These are phyloP conservation scores for Lampropteryx suffumata DNA, from an alignment of 2,888 invertebrate species.

Conservation along the genomic window DNA sequence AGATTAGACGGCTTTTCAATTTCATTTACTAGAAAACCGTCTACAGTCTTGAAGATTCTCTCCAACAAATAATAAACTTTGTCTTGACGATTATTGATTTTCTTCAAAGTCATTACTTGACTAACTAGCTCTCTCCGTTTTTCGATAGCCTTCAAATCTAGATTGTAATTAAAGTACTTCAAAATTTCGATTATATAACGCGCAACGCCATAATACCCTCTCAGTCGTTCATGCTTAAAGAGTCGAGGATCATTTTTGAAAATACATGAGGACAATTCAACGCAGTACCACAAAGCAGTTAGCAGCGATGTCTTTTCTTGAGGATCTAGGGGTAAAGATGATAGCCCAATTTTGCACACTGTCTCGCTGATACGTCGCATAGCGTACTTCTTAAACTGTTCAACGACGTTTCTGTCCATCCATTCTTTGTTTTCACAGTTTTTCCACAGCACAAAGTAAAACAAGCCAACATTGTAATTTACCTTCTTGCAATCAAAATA, in stretches of 20 bases:
- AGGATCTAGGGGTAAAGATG: constrained; percentile 50
- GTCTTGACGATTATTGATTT: too few species aligned
- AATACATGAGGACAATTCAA: constrained; percentile 45
- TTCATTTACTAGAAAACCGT: constrained; percentile 45
- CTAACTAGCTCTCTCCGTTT: constrained; percentile 40
- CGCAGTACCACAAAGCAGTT: constrained; percentile 52
- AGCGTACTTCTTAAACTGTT: constrained; percentile 45
- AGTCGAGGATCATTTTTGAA: constrained; percentile 39
- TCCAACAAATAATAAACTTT: too few species aligned
- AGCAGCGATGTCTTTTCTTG: constrained; percentile 36
- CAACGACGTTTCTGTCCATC: constrained; percentile 53
- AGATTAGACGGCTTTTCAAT: constrained; percentile 42
- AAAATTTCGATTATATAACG: constrained; percentile 40
- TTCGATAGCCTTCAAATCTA: too few species aligned
- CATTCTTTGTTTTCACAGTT: constrained; percentile 52
- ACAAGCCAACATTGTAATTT: constrained; percentile 47
- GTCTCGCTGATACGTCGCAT: constrained; percentile 45
- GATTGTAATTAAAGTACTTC: too few species aligned
- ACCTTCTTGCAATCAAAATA: constrained; percentile 50
- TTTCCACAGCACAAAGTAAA: constrained; percentile 53
- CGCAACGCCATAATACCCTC: constrained; percentile 5
- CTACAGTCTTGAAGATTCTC: constrained; percentile 41
- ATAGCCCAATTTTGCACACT: constrained; percentile 46
- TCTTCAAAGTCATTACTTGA: constrained; percentile 35
- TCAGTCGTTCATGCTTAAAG: too few species aligned